Evolutionary conservation across 2,888 invertebrate species (phyloP).

Genomic region (Chymomyza amoena): DNA sequence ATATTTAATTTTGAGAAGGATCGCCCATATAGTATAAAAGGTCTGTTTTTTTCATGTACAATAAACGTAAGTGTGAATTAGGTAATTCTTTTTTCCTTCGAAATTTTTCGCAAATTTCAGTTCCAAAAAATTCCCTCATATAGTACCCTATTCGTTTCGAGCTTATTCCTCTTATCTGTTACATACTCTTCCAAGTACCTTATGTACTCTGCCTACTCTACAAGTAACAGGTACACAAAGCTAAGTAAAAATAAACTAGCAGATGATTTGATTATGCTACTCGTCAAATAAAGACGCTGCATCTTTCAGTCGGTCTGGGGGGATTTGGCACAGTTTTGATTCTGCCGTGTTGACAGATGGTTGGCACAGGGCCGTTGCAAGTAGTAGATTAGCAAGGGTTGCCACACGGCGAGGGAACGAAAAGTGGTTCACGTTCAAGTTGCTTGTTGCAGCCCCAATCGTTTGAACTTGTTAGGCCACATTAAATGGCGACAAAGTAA

Average conservation of each 20-base stretch:
- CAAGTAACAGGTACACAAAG: conserved; percentile 36
- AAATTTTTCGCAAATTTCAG: no score
- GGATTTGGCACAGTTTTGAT: neutral
- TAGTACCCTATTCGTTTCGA: no score
- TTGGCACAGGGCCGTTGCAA: neutral
- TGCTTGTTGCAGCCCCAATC: neutral
- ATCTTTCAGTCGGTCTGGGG: conserved; percentile 19
- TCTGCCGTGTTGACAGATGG: neutral
- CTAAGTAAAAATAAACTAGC: conserved; percentile 5
- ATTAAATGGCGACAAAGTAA: neutral
- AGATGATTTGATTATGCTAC: neutral
- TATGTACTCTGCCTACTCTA: no score
- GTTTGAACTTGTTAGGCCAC: neutral
- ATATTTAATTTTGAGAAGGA: no score
- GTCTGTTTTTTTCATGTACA: no score
- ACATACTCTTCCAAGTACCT: no score
- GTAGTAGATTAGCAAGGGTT: neutral
- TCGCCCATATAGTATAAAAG: no score
- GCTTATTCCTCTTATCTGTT: no score
- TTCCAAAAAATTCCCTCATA: no score
- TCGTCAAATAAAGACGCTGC: conserved; percentile 27
- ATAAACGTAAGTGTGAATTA: no score
- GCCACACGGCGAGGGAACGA: neutral
- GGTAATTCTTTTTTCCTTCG: no score
- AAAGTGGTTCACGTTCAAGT: neutral